A percentile compares a stretch with the other conserved stretches of the same genome.
These are phyloP conservation scores for Drosophila prosaltans DNA, from an alignment of 1,140 invertebrate genomes.

Conservation along the genomic window DNA sequence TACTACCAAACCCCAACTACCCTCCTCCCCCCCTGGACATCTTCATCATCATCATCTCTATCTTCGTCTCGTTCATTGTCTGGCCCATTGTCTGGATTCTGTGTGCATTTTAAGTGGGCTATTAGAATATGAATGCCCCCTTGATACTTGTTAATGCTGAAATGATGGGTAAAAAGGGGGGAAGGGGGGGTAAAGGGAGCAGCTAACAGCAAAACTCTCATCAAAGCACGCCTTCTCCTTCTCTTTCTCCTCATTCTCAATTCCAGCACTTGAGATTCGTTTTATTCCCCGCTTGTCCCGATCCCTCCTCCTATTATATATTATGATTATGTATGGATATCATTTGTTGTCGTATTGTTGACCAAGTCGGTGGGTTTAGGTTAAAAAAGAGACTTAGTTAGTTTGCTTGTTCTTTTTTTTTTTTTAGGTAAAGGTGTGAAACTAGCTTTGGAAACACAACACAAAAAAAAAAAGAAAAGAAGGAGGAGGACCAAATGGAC, in stretches of 20 bases:
- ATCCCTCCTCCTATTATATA: background rate
- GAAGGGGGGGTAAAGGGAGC: background rate
- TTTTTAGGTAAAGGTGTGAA: constrained; percentile 15
- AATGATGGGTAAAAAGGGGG: background rate
- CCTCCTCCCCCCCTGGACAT: background rate
- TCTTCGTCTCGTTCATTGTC: constrained; percentile 17
- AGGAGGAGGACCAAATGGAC: background rate
- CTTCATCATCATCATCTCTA: background rate
- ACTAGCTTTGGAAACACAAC: background rate
- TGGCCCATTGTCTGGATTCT: constrained; percentile 24
- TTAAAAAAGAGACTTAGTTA: constrained; percentile 10
- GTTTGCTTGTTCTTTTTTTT: constrained; percentile 8
- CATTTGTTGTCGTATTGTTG: constrained; percentile 26
- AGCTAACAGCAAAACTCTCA: constrained; percentile 16
- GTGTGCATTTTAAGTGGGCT: constrained; percentile 28
- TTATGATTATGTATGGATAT: constrained; percentile 30
- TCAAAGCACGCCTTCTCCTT: constrained; percentile 6
- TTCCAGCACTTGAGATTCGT: too few relatives aligned
- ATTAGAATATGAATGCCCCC: constrained; percentile 26
- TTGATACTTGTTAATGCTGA: background rate
- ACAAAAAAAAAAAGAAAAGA: background rate
- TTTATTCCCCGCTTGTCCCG: background rate
- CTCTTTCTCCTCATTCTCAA: background rate
- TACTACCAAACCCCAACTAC: background rate
- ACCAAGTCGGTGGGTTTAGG: background rate